Evolutionary conservation across 2,888 invertebrate genomes (phyloP).

Genomic region (Gasteruption jaculator): DNA sequence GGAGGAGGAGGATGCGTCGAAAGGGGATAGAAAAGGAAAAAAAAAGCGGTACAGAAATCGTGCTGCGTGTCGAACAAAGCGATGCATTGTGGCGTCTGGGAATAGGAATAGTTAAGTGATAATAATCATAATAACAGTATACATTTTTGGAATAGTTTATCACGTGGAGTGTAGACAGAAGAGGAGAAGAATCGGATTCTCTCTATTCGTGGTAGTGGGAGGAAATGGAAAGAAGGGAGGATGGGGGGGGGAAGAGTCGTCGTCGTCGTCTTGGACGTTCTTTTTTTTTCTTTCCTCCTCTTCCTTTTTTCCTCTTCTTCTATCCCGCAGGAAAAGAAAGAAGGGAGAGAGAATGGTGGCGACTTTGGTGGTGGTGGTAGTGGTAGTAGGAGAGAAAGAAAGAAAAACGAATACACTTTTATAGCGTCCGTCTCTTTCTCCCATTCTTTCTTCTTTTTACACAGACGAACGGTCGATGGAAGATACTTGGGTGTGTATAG

Average conservation of each 20-base stretch:
- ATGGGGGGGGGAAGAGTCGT: constrained; percentile 5
- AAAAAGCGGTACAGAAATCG: no score
- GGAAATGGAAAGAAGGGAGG: not conserved
- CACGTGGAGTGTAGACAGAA: constrained; percentile 10
- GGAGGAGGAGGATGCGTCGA: no score
- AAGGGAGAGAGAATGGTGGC: constrained; percentile 12
- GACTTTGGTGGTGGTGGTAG: no score
- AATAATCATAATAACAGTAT: constrained; percentile 41
- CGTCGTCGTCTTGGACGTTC: no score
- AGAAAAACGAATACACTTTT: constrained; percentile 19
- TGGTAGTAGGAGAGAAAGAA: constrained; percentile 11
- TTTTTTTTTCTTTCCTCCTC: no score
- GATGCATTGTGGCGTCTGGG: constrained; percentile 24
- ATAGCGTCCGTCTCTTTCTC: constrained; percentile 2
- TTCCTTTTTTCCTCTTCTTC: no score
- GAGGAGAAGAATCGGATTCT: constrained; percentile 3
- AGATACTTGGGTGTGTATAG: constrained; percentile 27
- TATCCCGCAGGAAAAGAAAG: constrained; percentile 13
- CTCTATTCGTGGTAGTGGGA: constrained; percentile 5
- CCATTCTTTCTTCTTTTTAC: constrained; percentile 21
- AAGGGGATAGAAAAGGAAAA: no score
- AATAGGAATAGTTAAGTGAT: constrained; percentile 34
- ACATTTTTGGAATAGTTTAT: constrained; percentile 42
- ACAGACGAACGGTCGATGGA: constrained; percentile 30
- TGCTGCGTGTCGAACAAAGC: constrained; percentile 25